Evolutionary conservation across 2,888 invertebrate genomes (phyloP).

Genomic region (Sphaerolaimus hirsutus): DNA sequence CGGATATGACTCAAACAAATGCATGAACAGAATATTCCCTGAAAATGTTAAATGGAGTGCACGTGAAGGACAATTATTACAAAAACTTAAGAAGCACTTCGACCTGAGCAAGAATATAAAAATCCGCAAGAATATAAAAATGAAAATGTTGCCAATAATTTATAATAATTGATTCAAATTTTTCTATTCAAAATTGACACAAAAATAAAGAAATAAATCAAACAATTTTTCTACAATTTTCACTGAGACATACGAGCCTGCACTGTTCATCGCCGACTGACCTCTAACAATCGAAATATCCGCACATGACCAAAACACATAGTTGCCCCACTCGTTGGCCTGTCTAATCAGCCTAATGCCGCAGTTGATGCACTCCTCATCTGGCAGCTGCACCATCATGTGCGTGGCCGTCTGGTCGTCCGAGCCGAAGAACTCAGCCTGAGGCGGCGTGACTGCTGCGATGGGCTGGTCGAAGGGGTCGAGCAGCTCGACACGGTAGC

Average conservation of each 20-base stretch:
- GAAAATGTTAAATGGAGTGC: no score
- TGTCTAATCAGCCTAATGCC: constrained; percentile 64
- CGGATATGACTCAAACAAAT: background rate
- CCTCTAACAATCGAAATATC: constrained; percentile 38
- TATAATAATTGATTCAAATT: no score
- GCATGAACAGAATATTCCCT: no score
- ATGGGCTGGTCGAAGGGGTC: constrained; percentile 59
- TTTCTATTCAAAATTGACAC: constrained; percentile 41
- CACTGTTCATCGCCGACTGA: no score
- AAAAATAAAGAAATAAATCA: constrained; percentile 9
- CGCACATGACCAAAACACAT: constrained; percentile 81
- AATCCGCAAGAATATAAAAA: no score
- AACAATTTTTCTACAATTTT: no score
- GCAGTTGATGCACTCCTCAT: constrained; percentile 59
- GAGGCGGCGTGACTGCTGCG: constrained; percentile 55
- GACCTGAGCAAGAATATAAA: no score
- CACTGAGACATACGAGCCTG: no score
- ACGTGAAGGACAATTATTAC: no score
- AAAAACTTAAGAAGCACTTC: no score
- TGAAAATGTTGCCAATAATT: no score
- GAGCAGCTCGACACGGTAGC: constrained; percentile 60
- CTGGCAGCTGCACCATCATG: constrained; percentile 44
- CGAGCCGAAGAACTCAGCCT: constrained; percentile 45
- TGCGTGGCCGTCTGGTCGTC: constrained; percentile 60
- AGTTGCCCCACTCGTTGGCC: constrained; percentile 68